Evolutionary conservation across 2,888 invertebrate species (phyloP).

Genomic region (Nycteola revayana): DNA sequence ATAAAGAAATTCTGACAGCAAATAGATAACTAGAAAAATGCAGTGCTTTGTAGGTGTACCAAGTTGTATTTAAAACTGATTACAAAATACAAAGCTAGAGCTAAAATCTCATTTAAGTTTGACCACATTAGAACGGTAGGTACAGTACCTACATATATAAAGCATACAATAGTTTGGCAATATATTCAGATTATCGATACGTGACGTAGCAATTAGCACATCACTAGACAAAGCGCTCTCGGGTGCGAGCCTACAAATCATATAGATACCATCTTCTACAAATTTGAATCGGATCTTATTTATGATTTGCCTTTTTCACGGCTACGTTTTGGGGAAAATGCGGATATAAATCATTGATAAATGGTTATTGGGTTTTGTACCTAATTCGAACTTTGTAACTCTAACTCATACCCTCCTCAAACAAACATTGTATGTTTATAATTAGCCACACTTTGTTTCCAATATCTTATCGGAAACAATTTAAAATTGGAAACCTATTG

Average conservation of each 20-base stretch:
- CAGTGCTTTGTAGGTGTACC: too few species aligned
- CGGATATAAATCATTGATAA: conserved; percentile 77
- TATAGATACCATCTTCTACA: conserved; percentile 81
- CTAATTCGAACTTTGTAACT: conserved; percentile 60
- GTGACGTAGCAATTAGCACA: conserved; percentile 71
- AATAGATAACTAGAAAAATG: conserved; percentile 11
- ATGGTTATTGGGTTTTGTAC: conserved; percentile 68
- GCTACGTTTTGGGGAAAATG: conserved; percentile 79
- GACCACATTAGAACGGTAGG: too few species aligned
- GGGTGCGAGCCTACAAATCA: conserved; percentile 81
- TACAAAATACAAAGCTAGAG: too few species aligned
- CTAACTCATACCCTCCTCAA: conserved; percentile 40
- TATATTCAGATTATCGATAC: conserved; percentile 59
- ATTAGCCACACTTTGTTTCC: conserved; percentile 14
- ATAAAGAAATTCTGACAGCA: conserved; percentile 39
- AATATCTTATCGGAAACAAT: conserved; percentile 39
- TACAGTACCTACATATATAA: conserved; percentile 30
- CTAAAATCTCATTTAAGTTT: too few species aligned
- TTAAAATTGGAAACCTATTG: conserved; percentile 21
- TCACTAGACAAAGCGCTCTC: conserved; percentile 76
- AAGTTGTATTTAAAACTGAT: too few species aligned
- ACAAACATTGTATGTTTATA: conserved; percentile 30
- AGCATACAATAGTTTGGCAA: conserved; percentile 18
- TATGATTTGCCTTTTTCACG: conserved; percentile 82
- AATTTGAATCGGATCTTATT: conserved; percentile 83